Evolutionary conservation across 2,113 vertebrate species (phyloP).

Genomic region (Gnathonemus longibarbis): DNA sequence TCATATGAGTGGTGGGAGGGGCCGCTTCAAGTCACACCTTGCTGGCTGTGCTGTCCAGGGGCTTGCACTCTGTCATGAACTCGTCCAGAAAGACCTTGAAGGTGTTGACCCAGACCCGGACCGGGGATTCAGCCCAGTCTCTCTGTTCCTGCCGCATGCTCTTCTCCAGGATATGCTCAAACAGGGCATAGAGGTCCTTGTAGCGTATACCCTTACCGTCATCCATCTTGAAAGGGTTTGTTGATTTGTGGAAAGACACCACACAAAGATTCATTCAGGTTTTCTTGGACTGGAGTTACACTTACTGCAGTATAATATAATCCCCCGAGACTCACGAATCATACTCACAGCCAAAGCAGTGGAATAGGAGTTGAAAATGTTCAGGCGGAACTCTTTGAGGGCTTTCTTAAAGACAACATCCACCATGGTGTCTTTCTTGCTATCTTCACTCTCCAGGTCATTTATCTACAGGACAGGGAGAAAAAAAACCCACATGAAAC

Average conservation of each 20-base stretch:
- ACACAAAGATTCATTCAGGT: not conserved
- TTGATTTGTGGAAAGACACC: not conserved
- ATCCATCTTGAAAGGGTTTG: constrained; percentile 67
- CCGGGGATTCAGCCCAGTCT: constrained; percentile 92
- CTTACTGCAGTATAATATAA: not conserved
- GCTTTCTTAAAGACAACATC: constrained; percentile 97
- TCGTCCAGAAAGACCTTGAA: constrained; percentile 98
- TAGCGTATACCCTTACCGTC: constrained; percentile 93
- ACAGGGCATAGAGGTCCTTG: constrained; percentile 91
- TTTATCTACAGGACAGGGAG: constrained; percentile 65
- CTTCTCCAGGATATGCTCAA: constrained; percentile 96
- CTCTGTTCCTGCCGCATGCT: constrained; percentile 89
- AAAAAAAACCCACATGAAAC: not conserved
- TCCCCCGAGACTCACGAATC: not conserved
- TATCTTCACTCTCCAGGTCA: constrained; percentile 86
- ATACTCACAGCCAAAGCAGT: constrained; percentile 77
- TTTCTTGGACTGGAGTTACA: not conserved
- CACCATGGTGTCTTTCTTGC: constrained; percentile 93
- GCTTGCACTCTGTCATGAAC: constrained; percentile 92
- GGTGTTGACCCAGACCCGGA: constrained; percentile 96
- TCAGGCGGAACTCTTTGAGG: constrained; percentile 90
- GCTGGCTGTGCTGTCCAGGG: constrained; percentile 61
- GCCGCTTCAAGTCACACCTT: constrained; percentile 64
- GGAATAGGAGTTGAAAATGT: constrained; percentile 96
- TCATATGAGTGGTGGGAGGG: not conserved